Base-by-base conservation (phyloP, 2,797 vertebrate species). In the Gallinago nigripennis region DNA sequence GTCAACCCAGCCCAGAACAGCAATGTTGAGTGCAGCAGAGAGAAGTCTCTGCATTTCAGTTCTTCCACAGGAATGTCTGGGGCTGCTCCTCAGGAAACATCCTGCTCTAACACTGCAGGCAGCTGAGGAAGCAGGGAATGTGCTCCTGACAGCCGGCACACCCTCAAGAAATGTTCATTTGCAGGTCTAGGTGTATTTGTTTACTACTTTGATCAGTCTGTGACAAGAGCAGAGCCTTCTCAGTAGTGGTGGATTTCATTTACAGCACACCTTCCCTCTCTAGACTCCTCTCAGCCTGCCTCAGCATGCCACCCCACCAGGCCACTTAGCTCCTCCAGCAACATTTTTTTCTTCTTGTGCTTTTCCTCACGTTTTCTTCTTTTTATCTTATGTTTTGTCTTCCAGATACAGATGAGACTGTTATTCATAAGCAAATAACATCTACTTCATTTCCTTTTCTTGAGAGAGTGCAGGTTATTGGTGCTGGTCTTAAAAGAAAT, bases 11-110 rank as follows among this genome's bases (percentile, higher is more conserved):
- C 20, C 1, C 41, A 43, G 3, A 85, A 45, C 31, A 92, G n/a
- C 56, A 75, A 19, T 1, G 12, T 9, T 5, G 3, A 79, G 16
- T 18, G 24, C 33, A 80, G 15, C 37, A 50, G 6, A 14, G n/a
- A 94, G 58, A 88, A 23, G 69, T 79, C 45, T 45, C 21, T 51
- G 41, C 24, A 63, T 66, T 90, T 94, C 63, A 56, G 27, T 16
- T 94, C 13, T 28, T 35, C 91, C 92, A 90, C 84, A 92, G 82
- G 92, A 95, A 96, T 96, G 91, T 96, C 95, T 96, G 73, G 43
- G 76, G 56, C 80, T 72, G 11, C 64, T 96, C 65, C 69, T 76
- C 76, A 71, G 82, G 77, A 92, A 90, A 88, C 28, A 76, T 57
- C 31, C 56, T 84, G 19, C 63, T 86, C 43, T 90, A 75, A 66